These are phyloP conservation scores for Frankliniella intonsa DNA, from an alignment of 2,888 invertebrate genomes.

Conservation along the genomic window DNA sequence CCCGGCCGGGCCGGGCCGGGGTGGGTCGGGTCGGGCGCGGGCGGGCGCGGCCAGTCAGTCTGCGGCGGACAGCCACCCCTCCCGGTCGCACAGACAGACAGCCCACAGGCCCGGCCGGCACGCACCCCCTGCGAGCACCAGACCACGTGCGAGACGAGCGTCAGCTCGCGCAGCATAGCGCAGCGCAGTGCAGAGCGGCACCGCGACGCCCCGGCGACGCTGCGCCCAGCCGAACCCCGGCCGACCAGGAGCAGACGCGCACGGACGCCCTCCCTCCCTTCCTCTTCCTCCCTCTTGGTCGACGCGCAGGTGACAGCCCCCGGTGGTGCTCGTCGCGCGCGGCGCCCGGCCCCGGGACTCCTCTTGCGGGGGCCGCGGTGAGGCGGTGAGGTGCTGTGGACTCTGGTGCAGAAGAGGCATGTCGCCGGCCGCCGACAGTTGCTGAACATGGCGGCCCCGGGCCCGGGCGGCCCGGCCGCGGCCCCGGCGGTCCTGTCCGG, in stretches of 20 bases:
- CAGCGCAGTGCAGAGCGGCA: background rate
- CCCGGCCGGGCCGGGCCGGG: background rate
- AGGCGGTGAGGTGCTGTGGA: too few species aligned
- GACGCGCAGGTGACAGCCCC: too few species aligned
- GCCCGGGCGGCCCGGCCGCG: background rate
- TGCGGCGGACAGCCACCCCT: background rate
- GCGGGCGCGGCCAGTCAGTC: background rate
- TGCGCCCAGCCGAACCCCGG: background rate
- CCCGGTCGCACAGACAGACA: background rate
- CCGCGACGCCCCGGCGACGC: background rate
- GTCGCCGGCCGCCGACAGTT: too few species aligned
- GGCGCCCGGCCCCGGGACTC: background rate
- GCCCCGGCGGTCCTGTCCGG: background rate
- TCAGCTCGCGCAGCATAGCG: background rate
- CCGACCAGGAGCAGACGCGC: background rate
- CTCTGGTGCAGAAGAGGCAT: too few species aligned
- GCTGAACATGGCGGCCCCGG: too few species aligned
- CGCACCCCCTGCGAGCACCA: background rate
- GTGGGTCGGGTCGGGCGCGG: background rate
- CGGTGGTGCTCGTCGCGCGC: too few species aligned
- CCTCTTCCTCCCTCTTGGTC: background rate
- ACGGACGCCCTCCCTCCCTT: background rate
- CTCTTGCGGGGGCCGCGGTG: background rate
- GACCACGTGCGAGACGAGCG: background rate
- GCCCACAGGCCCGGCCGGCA: background rate